Evolutionary conservation across 2,888 invertebrate genomes (phyloP), one percentile per base, ranked within the genome.

Genomic region (Campoletis raptor): DNA sequence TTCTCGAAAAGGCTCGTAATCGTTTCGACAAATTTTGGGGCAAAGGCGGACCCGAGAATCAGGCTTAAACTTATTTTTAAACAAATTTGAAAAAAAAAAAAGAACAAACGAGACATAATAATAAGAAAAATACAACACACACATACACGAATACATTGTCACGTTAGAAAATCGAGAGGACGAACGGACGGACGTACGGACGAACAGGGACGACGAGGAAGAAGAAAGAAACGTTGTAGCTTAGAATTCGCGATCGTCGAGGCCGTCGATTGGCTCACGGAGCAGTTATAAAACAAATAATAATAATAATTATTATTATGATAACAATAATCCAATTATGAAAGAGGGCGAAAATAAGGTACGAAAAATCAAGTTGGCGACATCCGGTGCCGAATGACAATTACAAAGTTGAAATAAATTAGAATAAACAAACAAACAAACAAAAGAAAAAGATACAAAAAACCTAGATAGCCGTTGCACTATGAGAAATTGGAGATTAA

Each of bases 11-110:
- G 94, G 97, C 97, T 91, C 96, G 97, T 90, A 97, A 96, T 94
- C 96, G 97, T 91, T 97, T 98, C 93, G 98, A 98, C 94, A 97
- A 97, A 92, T 97, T 98, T 94, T 97, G 97, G 97, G 97, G 97
- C 89, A 97, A 96, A 92, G 91, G 93, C 85, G 90, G 91, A 48
- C 86, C 92, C 72, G 93, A 93, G 80, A 92, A 91, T 91, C 92
- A 93, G 89, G 89, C 79, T 90, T 89, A 90, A 86, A 78, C 84
- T 83, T 80, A 79, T 84, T 79, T 67, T 37, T 40, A 24, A 74
- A 42, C 21, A 42, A 61, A 18, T 57, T 74, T 85, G 73, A 85
- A 52, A 36, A 36, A 73, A 37, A 54, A 36, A 37, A 73, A n/a
- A 81, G 76, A 30, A 89, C 85, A 88, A 84, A 83, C 48, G 57